A percentile compares a stretch with the other conserved stretches of the same genome.
These are phyloP conservation scores for Hemicordylus capensis DNA, from an alignment of 2,113 vertebrate genomes.

Conservation along the genomic window DNA sequence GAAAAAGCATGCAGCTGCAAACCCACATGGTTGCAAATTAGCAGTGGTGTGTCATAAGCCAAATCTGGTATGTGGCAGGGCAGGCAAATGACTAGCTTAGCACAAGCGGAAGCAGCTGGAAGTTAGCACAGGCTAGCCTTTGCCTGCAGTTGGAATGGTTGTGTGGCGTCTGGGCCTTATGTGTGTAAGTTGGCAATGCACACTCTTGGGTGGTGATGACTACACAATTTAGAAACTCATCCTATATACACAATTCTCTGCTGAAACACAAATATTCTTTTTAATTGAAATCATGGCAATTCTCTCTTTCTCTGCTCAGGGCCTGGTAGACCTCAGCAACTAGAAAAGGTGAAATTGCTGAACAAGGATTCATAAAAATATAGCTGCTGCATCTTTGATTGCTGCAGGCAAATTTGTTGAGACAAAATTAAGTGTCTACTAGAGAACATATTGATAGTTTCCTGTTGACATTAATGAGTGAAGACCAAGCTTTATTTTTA, in stretches of 20 bases:
- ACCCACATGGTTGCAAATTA: neutral
- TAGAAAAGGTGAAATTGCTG: conserved; percentile 7
- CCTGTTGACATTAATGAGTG: neutral
- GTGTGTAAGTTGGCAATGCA: neutral
- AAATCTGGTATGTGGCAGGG: neutral
- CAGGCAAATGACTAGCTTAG: neutral
- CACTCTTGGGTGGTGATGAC: neutral
- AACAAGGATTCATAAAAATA: neutral
- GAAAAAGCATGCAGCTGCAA: neutral
- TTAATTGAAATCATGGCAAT: neutral
- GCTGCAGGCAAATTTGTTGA: conserved; percentile 15
- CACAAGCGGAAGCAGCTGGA: neutral
- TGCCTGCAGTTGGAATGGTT: neutral
- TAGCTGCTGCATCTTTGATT: neutral
- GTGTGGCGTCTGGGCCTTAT: neutral
- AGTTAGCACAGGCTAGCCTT: neutral
- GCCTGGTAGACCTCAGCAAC: neutral
- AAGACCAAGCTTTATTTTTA: conserved; percentile 10
- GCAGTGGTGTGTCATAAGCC: neutral
- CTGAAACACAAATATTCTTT: neutral
- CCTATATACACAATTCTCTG: conserved; percentile 4
- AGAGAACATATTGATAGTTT: neutral
- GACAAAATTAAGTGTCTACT: conserved; percentile 20
- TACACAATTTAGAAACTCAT: conserved; percentile 26
- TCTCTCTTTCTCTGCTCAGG: neutral